Percentiles rank a stretch among this genome's conserved stretches.
These are phyloP conservation scores for Kryptopterus vitreolus DNA, from an alignment of 2,797 vertebrate species.

Conservation along the genomic window DNA sequence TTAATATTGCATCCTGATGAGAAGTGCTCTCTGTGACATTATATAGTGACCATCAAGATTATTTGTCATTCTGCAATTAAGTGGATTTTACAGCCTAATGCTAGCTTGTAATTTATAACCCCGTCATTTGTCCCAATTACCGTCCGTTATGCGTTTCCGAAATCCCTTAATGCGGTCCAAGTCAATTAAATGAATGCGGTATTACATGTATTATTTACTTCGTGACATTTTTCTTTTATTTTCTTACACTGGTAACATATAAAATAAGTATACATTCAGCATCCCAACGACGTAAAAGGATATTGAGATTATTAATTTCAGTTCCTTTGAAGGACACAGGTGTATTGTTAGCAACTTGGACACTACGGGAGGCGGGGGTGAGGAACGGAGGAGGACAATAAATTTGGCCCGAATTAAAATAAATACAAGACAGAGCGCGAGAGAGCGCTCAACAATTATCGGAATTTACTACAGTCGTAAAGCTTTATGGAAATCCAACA, in stretches of 20 bases:
- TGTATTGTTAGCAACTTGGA: not conserved
- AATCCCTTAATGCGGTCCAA: conserved; percentile 25
- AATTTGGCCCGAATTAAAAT: conserved; percentile 37
- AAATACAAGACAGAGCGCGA: conserved; percentile 24
- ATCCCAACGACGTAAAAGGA: not conserved
- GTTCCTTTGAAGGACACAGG: not conserved
- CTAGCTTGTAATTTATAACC: conserved; percentile 29
- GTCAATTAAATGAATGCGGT: not conserved
- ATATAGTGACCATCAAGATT: conserved; percentile 31
- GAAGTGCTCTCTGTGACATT: conserved; percentile 37
- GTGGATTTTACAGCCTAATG: conserved; percentile 50
- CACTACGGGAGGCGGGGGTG: not conserved
- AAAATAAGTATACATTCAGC: not conserved
- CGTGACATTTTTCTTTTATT: not conserved
- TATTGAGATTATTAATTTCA: not conserved
- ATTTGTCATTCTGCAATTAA: conserved; percentile 35
- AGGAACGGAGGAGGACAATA: conserved; percentile 38
- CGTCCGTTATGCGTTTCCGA: conserved; percentile 33
- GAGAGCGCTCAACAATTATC: conserved; percentile 59
- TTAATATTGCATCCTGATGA: conserved; percentile 37
- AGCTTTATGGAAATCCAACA: conserved; percentile 61
- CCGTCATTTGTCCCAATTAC: conserved; percentile 44
- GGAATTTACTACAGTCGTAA: conserved; percentile 60
- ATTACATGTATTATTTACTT: not conserved
- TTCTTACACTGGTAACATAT: not conserved